Conservation (phyloP, 2,888 invertebrate species). For the Apamea monoglypha region DNA sequence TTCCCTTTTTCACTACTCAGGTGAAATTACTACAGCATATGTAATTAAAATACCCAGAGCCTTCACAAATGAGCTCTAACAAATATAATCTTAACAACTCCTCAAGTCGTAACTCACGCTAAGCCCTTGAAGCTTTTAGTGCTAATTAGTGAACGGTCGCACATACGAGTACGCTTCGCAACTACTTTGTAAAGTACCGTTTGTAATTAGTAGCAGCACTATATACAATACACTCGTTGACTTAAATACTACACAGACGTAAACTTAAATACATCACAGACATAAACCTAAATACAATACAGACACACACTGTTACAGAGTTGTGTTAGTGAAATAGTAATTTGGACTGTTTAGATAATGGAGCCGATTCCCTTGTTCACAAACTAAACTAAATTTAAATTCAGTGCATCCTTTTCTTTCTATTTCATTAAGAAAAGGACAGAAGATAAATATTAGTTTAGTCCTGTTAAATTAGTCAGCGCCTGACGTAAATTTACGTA, state of each 20-base stretch:
- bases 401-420: too few species aligned
- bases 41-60: constrained; percentile 12
- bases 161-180: constrained; percentile 32
- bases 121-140: constrained; percentile 25
- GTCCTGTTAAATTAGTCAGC: too few species aligned
- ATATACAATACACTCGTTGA: constrained; percentile 27
- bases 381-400: too few species aligned
- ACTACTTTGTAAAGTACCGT: constrained; percentile 23
- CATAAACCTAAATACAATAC: neutral
- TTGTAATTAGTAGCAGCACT: constrained; percentile 26
- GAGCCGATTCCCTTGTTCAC: too few species aligned
- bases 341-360: constrained; percentile 24
- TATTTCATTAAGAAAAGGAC: too few species aligned
- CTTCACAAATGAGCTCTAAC: constrained; percentile 23
- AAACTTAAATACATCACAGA: neutral
- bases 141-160: constrained; percentile 40
- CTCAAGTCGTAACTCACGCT: constrained; percentile 33
- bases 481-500: too few species aligned
- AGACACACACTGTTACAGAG: neutral
- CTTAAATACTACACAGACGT: neutral
- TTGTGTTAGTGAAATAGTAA: constrained; percentile 27
- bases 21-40: neutral
- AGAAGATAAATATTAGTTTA: too few species aligned
- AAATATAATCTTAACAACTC: constrained; percentile 30
- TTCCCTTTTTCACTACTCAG: neutral